Evolutionary conservation across 2,888 invertebrate genomes (phyloP), one percentile per base, ranked within the genome.

Genomic region (Plagodis dolabraria): DNA sequence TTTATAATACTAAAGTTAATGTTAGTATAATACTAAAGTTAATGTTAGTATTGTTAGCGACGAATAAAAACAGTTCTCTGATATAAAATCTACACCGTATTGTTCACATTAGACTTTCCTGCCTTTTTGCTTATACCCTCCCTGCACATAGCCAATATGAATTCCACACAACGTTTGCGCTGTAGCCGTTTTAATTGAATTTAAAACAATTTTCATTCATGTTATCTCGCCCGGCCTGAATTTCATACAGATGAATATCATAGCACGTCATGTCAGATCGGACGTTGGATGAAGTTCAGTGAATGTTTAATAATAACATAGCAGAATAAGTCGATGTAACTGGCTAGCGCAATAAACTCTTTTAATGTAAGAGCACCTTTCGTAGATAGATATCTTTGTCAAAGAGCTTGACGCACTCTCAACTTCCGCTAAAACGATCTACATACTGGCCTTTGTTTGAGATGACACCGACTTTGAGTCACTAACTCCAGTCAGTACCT

Each of bases 121-220:
- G 22, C 4, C 2, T 22, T 22, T 22, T 22, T 22, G 1, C 43
- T 12, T 12, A 12, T 35, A 9, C n/a, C 5, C 46, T 36, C n/a
- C 5, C 46, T 36, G 46, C 50, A 54, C 59, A 47, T 47, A 10
- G 40, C 50, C 53, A 54, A 59, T 59, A 59, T 50, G 58, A 53
- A 59, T 54, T 59, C 50, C 53, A 47, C n/a, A 12, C 36, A 33
- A 53, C 45, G 45, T 49, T 46, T 36, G 47, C 33, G 12, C 45
- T 44, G 53, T 58, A 38, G 38, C 52, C 47, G 40, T 64, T 59
- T 10, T 59, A 57, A 65, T 68, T 59, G 62, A 58, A 64, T 58
- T 52, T 50, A 57, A 64, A 65, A 68, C 62, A 65, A 64, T 62
- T 68, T 65, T 62, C 60, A 62, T 65, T 54, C 44, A 42, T 7